Evolutionary conservation across 1,140 invertebrate genomes (phyloP), one percentile per base, ranked within the genome.

Genomic region (Calliphora vicina): DNA sequence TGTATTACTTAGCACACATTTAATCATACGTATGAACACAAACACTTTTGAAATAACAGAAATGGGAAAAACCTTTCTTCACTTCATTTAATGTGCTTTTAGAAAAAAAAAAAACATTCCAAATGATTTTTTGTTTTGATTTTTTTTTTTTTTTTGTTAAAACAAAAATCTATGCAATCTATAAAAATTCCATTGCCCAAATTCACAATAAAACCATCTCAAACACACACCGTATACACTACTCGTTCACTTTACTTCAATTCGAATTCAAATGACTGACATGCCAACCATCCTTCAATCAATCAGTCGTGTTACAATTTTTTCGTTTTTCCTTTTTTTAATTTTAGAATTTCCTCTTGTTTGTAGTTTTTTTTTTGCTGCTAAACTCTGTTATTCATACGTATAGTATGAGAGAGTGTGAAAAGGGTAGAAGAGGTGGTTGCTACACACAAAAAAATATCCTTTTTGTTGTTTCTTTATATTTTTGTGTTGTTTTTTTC

Each of bases 261-360:
- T 23, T 17, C 67, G 67, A 29, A 15, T 17, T 17, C 15, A 29
- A 74, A 27, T 17, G 71, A 72, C 78, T 80, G 80, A 45, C 67
- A 73, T 26, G 10, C 29, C 81, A n/a, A 42, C 72, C 84, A 67
- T 85, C 81, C 83, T 43, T 81, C 82, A 85, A 57, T 85, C 82
- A 81, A 57, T 57, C 84, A 80, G 71, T 71, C 45, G 57, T 57
- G 23, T 82, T 82, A 57, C 25, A 20, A 43, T 6, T n/a, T 80
- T 45, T 43, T 74, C n/a, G 26, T 35, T 35, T 17, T 27, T 74
- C 2, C 35, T 29, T 74, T 74, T 74, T 74, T 35, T 17, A 50
- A 17, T 74, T 74, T 74, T 71, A 71, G 45, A 50, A 50, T 50
- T 50, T 50, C 45, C 45, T 50, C 5, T 74, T 74, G 9, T 74